Evolutionary conservation across 2,888 invertebrate species (phyloP).

Genomic region (Flexamia atlantica): DNA sequence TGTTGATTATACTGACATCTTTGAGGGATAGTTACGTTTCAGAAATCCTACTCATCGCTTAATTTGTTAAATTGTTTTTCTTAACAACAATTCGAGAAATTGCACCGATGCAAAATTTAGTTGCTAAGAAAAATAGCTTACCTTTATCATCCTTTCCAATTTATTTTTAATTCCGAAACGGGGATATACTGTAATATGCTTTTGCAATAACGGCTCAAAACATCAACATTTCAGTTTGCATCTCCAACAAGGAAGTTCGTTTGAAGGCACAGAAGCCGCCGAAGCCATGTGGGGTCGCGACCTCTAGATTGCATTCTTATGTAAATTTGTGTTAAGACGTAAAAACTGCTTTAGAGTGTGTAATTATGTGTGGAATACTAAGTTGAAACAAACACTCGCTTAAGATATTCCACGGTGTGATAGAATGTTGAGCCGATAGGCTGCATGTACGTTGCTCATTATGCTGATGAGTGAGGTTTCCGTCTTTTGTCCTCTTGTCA

Average conservation of each 20-base stretch:
- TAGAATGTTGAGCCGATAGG: background rate
- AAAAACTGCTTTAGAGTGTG: slow-evolving; percentile 29
- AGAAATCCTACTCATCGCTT: too few relatives aligned
- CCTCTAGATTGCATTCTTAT: slow-evolving; percentile 30
- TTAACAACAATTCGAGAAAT: too few relatives aligned
- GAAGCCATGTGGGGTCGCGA: background rate
- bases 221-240: background rate
- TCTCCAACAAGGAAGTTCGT: background rate
- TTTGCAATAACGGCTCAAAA: too few relatives aligned
- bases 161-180: too few relatives aligned
- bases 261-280: background rate
- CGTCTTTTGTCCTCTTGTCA: background rate
- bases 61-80: too few relatives aligned
- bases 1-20: too few relatives aligned
- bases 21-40: too few relatives aligned
- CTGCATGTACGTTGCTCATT: slow-evolving; percentile 8
- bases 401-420: background rate
- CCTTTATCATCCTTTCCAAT: too few relatives aligned
- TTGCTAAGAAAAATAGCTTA: too few relatives aligned
- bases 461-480: slow-evolving; percentile 2
- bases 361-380: slow-evolving; percentile 9
- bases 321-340: slow-evolving; percentile 31
- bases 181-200: too few relatives aligned
- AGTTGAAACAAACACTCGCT: slow-evolving; percentile 13
- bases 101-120: too few relatives aligned